These are phyloP conservation scores for Lordiphosa clarofinis DNA, from an alignment of 1,140 invertebrate species.

Conservation along the genomic window DNA sequence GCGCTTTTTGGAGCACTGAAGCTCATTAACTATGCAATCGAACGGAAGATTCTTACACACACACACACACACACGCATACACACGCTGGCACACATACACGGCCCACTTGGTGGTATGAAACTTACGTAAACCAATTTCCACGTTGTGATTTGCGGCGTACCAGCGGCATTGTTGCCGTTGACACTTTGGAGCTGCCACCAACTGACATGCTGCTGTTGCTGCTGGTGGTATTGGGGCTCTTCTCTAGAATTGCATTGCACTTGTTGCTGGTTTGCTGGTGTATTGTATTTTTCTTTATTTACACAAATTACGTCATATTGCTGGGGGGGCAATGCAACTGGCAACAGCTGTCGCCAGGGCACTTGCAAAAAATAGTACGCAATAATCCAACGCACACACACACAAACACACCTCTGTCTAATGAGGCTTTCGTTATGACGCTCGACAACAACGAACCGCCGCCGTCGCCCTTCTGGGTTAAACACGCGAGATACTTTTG, in stretches of 20 bases:
- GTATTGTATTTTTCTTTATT: conserved; percentile 40
- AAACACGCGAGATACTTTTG: not conserved
- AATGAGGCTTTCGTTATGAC: conserved; percentile 23
- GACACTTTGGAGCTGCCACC: conserved; percentile 16
- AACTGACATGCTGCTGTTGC: conserved; percentile 32
- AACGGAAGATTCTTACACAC: conserved; percentile 26
- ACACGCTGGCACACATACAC: conserved; percentile 30
- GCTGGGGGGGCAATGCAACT: conserved; percentile 38
- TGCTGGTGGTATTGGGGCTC: conserved; percentile 11
- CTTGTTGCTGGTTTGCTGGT: conserved; percentile 29
- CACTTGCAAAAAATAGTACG: conserved; percentile 60
- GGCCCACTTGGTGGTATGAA: conserved; percentile 32
- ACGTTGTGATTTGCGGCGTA: conserved; percentile 70
- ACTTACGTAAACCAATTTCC: conserved; percentile 80
- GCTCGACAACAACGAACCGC: conserved; percentile 22
- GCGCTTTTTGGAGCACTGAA: conserved; percentile 13
- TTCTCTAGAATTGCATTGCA: conserved; percentile 59
- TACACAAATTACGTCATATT: conserved; percentile 68
- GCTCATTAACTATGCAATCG: conserved; percentile 30
- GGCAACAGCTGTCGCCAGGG: conserved; percentile 48
- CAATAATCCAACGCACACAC: conserved; percentile 35
- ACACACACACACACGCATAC: conserved; percentile 36
- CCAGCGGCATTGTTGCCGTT: conserved; percentile 23
- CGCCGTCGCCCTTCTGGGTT: not conserved
- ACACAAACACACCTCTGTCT: conserved; percentile 4